Evolutionary conservation across 2,797 vertebrate genomes (phyloP).

Genomic region (Esox lucius): DNA sequence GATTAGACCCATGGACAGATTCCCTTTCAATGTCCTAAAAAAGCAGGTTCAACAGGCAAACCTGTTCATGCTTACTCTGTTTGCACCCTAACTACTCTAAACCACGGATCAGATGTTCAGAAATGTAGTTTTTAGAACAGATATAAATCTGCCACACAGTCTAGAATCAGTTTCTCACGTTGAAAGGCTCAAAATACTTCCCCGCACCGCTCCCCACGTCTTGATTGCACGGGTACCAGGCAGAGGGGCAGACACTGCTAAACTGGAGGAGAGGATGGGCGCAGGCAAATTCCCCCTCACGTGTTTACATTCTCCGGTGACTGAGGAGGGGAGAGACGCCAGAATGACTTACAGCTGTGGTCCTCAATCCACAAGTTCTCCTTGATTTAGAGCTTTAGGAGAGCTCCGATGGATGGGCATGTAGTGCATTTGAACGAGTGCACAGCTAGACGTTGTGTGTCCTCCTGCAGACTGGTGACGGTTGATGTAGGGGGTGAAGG

Average conservation of each 20-base stretch:
- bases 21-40: background rate
- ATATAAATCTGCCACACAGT: too few relatives aligned
- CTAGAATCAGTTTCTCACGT: too few relatives aligned
- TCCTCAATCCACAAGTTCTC: constrained; percentile 19
- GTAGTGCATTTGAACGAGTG: background rate
- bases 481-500: background rate
- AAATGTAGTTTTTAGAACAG: too few relatives aligned
- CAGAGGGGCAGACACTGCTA: constrained; percentile 8
- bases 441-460: background rate
- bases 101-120: background rate
- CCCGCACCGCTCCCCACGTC: too few relatives aligned
- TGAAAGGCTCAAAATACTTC: too few relatives aligned
- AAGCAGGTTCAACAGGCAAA: constrained; percentile 20
- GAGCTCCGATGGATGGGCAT: constrained; percentile 25
- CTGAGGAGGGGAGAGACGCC: constrained; percentile 34
- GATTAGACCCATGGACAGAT: constrained; percentile 6
- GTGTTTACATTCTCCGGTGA: constrained; percentile 63
- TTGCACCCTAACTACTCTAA: constrained; percentile 5
- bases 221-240: too few relatives aligned
- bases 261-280: constrained; percentile 31
- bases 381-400: constrained; percentile 26
- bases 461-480: background rate
- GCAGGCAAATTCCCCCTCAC: constrained; percentile 41
- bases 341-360: constrained; percentile 54
- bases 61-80: constrained; percentile 19